Base-by-base conservation (phyloP, 92 coral and sea anemone genomes). In the Scolanthus callimorphus region DNA sequence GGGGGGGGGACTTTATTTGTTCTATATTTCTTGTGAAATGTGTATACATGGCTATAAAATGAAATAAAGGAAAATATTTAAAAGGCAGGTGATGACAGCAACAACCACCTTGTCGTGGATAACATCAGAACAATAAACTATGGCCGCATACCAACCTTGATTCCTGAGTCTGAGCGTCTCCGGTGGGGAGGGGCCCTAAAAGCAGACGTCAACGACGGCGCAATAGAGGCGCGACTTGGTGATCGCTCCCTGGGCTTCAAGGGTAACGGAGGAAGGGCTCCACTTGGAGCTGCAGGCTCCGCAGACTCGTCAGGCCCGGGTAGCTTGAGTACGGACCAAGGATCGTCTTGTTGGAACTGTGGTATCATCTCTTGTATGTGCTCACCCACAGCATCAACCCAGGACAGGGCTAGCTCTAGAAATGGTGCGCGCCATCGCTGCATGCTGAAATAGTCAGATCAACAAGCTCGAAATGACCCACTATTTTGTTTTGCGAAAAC, bases 391-490 rank as follows among this genome's bases (percentile, higher is more conserved):
- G 88, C 78, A 37, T 78, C 91, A 62, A 92, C 60, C 98, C 98
- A 92, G 3, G 63, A 57, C 27, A 68, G 61, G 0, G 94, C 76
- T 31, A 80, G 80, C 56, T 47, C 66, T 39, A 67, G 78, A 60
- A 88, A 84, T 20, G 90, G 85, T 54, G 57, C 68, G 17, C 98
- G 97, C 98, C 98, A 92, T 11, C 65, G 83, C 62, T 92, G 98
- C 66, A 47, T 64, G 6, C 98, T 92, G 67, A 47, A 29, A 38
- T 46, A 71, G n/a, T n/a, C n/a, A n/a, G n/a, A n/a, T n/a, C n/a
- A n/a, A n/a, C n/a, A n/a, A n/a, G n/a, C n/a, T n/a, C n/a, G n/a
- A n/a, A n/a, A n/a, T n/a, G n/a, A n/a, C n/a, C n/a, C n/a, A n/a
- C n/a, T n/a, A n/a, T n/a, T n/a, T n/a, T n/a, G n/a, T n/a, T n/a